These are phyloP conservation scores for Cepaea nemoralis DNA, from an alignment of 1,140 invertebrate genomes.

Conservation along the genomic window DNA sequence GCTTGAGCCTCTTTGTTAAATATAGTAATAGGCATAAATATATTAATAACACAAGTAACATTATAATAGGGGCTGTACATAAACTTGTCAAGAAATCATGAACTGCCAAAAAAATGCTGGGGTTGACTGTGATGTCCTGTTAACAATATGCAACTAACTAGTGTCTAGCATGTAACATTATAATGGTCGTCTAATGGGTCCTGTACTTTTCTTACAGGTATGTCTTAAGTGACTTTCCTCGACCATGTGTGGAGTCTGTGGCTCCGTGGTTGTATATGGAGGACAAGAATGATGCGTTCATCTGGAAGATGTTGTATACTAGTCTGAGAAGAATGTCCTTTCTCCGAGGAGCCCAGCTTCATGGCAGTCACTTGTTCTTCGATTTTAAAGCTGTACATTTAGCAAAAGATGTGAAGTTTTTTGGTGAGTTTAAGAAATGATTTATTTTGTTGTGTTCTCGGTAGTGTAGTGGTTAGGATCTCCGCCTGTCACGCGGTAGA, in stretches of 20 bases:
- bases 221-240: background rate
- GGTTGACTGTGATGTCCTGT: no score
- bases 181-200: background rate
- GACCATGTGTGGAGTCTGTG: constrained; percentile 18
- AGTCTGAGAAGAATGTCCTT: background rate
- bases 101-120: no score
- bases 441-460: no score
- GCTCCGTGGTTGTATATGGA: constrained; percentile 6
- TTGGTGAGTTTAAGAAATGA: background rate
- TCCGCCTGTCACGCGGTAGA: no score
- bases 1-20: no score
- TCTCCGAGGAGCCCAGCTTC: background rate
- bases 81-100: no score
- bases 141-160: no score
- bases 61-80: no score
- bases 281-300: constrained; percentile 3
- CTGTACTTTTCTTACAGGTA: background rate
- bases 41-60: no score
- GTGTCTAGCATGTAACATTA: no score
- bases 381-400: background rate
- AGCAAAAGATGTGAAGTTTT: constrained; percentile 8
- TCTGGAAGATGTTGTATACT: constrained; percentile 17
- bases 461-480: no score
- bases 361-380: background rate
- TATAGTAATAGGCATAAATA: no score